Conservation (phyloP, 1,140 invertebrate species). For the Sipha flava region DNA sequence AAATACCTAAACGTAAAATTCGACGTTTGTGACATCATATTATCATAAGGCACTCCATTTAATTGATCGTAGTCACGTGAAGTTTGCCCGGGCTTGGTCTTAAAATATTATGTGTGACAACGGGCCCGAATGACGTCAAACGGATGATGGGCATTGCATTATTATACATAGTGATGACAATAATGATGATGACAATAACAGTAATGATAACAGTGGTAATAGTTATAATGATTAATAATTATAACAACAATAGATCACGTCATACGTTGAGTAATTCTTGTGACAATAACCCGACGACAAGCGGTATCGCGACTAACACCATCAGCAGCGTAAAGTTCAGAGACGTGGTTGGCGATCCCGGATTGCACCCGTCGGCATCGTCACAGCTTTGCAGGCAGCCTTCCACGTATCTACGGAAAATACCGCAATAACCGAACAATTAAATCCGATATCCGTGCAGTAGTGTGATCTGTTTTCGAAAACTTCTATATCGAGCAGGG, state of each 20-base stretch:
- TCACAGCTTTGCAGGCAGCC: conserved; percentile 81
- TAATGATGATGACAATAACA: too few species aligned
- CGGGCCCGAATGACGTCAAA: too few species aligned
- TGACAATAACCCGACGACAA: not conserved
- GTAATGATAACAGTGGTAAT: too few species aligned
- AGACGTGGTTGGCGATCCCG: not conserved
- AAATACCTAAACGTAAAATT: not conserved
- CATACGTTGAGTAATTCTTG: not conserved
- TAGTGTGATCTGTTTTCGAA: too few species aligned
- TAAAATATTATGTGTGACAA: too few species aligned
- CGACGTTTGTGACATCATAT: not conserved
- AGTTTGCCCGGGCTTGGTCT: not conserved
- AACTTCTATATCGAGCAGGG: too few species aligned
- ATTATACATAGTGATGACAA: too few species aligned
- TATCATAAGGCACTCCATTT: not conserved
- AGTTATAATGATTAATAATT: too few species aligned
- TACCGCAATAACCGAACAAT: conserved; percentile 32
- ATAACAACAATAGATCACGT: too few species aligned
- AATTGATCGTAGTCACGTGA: not conserved
- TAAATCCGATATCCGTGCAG: not conserved
- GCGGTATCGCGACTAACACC: not conserved
- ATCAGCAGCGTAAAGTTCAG: not conserved
- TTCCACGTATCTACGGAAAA: conserved; percentile 65
- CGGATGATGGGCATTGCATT: too few species aligned
- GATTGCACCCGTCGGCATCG: conserved; percentile 76